A percentile compares a stretch with the other conserved stretches of the same genome.
These are phyloP conservation scores for Sipha maydis DNA, from an alignment of 2,888 invertebrate genomes.

Conservation along the genomic window DNA sequence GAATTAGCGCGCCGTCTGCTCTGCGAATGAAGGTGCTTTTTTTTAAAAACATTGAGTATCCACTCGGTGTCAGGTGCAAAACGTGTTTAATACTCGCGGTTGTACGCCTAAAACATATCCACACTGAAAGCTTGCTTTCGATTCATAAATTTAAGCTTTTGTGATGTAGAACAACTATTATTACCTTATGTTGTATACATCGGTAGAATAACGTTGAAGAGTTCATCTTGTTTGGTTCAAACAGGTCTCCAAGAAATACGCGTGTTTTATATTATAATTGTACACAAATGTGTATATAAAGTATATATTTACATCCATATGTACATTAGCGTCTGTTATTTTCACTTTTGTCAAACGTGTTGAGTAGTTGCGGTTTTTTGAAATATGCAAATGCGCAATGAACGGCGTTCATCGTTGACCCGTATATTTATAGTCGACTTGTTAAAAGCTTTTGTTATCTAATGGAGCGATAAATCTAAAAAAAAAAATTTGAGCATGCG, in stretches of 20 bases:
- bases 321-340: not conserved
- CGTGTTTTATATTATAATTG: too few species aligned
- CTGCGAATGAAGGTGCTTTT: not conserved
- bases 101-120: too few species aligned
- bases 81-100: not conserved
- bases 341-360: conserved; percentile 3
- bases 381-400: conserved; percentile 28
- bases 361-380: not conserved
- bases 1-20: not conserved
- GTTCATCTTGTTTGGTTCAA: not conserved
- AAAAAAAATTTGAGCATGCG: not conserved
- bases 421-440: not conserved
- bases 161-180: too few species aligned
- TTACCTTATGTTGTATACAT: not conserved
- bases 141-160: too few species aligned
- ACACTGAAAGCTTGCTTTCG: too few species aligned
- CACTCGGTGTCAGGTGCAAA: not conserved
- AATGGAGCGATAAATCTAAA: conserved; percentile 42
- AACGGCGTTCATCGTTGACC: not conserved
- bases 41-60: too few species aligned
- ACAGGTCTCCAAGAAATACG: not conserved
- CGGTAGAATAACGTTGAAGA: not conserved
- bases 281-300: too few species aligned
- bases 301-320: not conserved
- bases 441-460: conserved; percentile 49